These are phyloP conservation scores for Papilio xuthus DNA, from an alignment of 1,140 invertebrate genomes.

Conservation along the genomic window DNA sequence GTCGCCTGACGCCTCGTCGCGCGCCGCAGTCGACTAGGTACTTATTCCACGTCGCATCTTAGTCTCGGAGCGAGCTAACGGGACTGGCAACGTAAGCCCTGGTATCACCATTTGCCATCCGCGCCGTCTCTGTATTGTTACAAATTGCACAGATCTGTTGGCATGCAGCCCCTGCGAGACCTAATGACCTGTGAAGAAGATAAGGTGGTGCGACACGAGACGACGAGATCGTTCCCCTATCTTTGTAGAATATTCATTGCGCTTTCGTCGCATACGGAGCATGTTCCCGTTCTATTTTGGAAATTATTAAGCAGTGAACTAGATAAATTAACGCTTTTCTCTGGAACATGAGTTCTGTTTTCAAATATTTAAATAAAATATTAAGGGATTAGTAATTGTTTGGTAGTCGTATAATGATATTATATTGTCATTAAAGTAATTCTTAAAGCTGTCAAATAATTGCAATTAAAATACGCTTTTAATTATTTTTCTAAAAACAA, in stretches of 20 bases:
- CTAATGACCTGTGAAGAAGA: slow-evolving; percentile 82
- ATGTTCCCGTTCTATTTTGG: neutral
- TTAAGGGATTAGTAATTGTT: neutral
- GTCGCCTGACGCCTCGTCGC: slow-evolving; percentile 55
- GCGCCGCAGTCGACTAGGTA: slow-evolving; percentile 56
- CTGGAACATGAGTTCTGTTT: too few relatives aligned
- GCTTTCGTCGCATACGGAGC: slow-evolving; percentile 46
- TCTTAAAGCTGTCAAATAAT: neutral
- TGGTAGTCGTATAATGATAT: neutral
- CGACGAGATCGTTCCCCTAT: slow-evolving; percentile 72
- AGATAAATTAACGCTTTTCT: neutral
- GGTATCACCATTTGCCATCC: slow-evolving; percentile 70
- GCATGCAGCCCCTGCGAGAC: slow-evolving; percentile 64
- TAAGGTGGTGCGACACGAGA: slow-evolving; percentile 72
- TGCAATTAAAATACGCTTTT: neutral
- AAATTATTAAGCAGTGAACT: neutral
- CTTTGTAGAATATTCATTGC: slow-evolving; percentile 63
- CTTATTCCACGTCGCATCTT: slow-evolving; percentile 62
- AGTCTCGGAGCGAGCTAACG: slow-evolving; percentile 58
- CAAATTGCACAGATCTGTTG: slow-evolving; percentile 77
- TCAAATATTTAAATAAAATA: neutral
- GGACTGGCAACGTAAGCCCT: slow-evolving; percentile 65
- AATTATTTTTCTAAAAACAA: neutral
- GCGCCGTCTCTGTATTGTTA: slow-evolving; percentile 75
- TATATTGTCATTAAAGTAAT: neutral